These are phyloP conservation scores for Conops quadrifasciatus DNA, from an alignment of 2,888 invertebrate genomes.

Conservation along the genomic window DNA sequence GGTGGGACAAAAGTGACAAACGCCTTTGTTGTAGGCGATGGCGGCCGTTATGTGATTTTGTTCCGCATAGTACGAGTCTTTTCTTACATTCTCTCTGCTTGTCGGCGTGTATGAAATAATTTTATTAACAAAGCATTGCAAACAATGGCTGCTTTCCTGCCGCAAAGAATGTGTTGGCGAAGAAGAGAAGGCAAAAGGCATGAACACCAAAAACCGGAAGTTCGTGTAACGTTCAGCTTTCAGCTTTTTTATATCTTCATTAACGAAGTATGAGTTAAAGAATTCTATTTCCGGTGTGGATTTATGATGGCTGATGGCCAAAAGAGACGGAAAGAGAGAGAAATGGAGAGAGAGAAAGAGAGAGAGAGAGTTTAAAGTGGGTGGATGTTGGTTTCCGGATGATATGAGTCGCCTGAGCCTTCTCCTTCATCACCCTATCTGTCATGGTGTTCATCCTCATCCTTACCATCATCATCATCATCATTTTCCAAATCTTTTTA, in stretches of 20 bases:
- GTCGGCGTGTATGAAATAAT: slow-evolving; percentile 52
- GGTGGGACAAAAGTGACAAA: slow-evolving; percentile 18
- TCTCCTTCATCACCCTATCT: too few relatives aligned
- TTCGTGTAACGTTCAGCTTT: slow-evolving; percentile 27
- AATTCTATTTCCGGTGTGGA: slow-evolving; percentile 54
- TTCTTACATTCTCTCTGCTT: slow-evolving; percentile 6
- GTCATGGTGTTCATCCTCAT: not conserved
- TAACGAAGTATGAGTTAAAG: slow-evolving; percentile 46
- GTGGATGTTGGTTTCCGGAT: too few relatives aligned
- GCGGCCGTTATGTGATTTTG: slow-evolving; percentile 11
- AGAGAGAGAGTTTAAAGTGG: too few relatives aligned
- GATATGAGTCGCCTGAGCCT: too few relatives aligned
- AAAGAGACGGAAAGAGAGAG: too few relatives aligned
- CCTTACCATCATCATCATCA: not conserved
- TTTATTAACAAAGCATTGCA: slow-evolving; percentile 56
- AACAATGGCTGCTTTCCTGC: slow-evolving; percentile 31
- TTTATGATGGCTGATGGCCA: slow-evolving; percentile 11
- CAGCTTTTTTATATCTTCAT: slow-evolving; percentile 30
- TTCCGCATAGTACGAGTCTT: not conserved
- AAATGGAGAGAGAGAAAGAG: too few relatives aligned
- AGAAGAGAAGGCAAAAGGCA: not conserved
- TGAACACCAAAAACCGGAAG: slow-evolving; percentile 23
- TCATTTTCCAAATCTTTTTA: not conserved
- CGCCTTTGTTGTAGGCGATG: slow-evolving; percentile 37
- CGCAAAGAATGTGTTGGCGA: slow-evolving; percentile 30